Base-by-base conservation (phyloP, 1,140 invertebrate genomes). In the Battus philenor region DNA sequence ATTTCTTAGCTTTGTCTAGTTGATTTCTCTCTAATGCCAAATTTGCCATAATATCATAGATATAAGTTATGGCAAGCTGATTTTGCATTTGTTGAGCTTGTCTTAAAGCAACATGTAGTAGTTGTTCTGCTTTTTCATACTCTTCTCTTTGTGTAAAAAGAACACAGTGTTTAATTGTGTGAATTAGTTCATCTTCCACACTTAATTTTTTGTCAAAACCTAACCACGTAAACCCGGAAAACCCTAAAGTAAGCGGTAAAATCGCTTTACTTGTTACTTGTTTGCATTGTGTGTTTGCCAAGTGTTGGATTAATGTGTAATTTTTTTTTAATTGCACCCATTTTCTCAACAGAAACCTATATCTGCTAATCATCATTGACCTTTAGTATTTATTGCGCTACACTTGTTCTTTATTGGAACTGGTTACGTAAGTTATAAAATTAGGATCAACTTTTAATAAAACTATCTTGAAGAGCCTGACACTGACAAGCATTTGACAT, bases 21-120 rank as follows among this genome's bases (percentile, higher is more conserved):
- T 97, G 88, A 30, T 90, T 90, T 33, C 87, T 86, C 59, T 94
- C 88, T 65, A 96, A 90, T 8, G 95, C 95, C 31, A 97, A 86
- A 86, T 98, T 97, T 3, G 95, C 96, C 90, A 98, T 91, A 3
- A 95, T 64, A 87, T 98, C 96, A 71, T 93, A 97, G 45, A 97
- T 91, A 62, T 97, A 97, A 4, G 94, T 93, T 33, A 96, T 86
- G 15, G 92, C 95, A 55, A 93, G 84, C 51, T 90, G 68, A 79
- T 94, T 90, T 34, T 92, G 87, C 26, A 92, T 82, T 61, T 94
- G 92, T 73, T 96, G 94, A 4, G 96, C 95, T 70, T 95, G 88
- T 33, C 91, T 90, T 31, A 97, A 83, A 1, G 94, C 94, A 16
- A 96, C 66, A 77, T 96, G 94, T 15, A 97, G 86, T 73, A 96